Evolutionary conservation across 2,113 vertebrate species (phyloP), one percentile per base, ranked within the genome.

Genomic region (Fregata magnificens): DNA sequence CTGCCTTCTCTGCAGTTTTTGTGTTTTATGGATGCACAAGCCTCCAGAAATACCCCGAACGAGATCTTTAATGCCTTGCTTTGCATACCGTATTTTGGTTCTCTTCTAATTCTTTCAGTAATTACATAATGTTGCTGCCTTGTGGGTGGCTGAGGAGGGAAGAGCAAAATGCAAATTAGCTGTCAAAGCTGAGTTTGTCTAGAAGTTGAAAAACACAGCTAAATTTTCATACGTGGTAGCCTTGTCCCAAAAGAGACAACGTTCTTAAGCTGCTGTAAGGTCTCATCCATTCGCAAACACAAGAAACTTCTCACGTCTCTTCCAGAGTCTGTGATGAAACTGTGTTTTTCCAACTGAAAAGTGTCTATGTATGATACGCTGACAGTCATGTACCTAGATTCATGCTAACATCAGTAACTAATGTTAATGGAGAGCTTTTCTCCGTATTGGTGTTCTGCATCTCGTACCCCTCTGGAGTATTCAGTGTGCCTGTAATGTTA

Each of bases 11-110:
- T 59, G 31, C 72, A 55, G 59, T 42, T 82, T 28, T 16, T 19
- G 13, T 49, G 69, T 10, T 36, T 72, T 71, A 24, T 24, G 88
- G 92, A 32, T 73, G 83, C 81, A 36, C 14, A 7, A 40, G 56
- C 74, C 69, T 74, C 81, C 94, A 92, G 91, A 88, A 97, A 90
- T 88, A 77, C 74, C 78, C 74, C 31, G 42, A 65, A 52, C 2
- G 8, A 17, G 55, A 11, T 29, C 59, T 15, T 71, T 13, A 50
- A 26, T 78, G 61, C 65, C 53, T 70, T 32, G 45, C 67, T 80
- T 79, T 66, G 82, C 31, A 3, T 10, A 13, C 25, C 10, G 1
- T 11, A 4, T n/a, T 67, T 52, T 21, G 36, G 31, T 36, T 31
- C 49, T 78, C 28, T 44, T 31, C 3, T 26, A 5, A 11, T 44